phyloP scores from a whole-genome alignment of 2,888 invertebrate species.

The Icerya purchasi region DNA sequence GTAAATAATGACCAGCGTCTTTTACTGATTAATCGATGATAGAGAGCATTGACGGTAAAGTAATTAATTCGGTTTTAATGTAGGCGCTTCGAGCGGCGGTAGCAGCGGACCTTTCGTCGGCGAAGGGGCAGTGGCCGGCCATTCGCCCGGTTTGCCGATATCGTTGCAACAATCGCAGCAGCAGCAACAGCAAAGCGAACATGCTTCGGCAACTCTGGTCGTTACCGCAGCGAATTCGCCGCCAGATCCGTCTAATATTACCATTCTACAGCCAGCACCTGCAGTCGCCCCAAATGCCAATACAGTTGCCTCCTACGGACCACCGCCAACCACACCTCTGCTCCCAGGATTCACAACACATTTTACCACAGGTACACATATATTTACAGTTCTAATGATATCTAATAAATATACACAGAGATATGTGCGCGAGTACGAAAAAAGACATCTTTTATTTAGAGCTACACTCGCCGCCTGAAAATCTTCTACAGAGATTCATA shows the following conservation, averaged over 20 bases:
- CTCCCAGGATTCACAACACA: constrained; percentile 22
- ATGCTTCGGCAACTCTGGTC: constrained; percentile 28
- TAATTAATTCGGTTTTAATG: too few species aligned
- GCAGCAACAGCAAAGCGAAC: constrained; percentile 8
- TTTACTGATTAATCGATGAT: too few species aligned
- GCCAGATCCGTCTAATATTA: constrained; percentile 28
- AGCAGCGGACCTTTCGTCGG: constrained; percentile 21
- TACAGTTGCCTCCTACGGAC: constrained; percentile 17
- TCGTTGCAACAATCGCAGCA: constrained; percentile 1
- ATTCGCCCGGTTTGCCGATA: constrained; percentile 9
- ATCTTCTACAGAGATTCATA: neutral
- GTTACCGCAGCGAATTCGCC: constrained; percentile 23
- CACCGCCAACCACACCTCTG: constrained; percentile 19
- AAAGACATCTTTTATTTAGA: too few species aligned
- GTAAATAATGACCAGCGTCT: neutral
- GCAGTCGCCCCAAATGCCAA: constrained; percentile 21
- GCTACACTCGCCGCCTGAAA: neutral
- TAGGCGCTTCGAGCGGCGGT: constrained; percentile 17
- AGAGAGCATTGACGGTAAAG: too few species aligned
- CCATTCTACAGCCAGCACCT: constrained; percentile 28
- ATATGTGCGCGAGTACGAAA: too few species aligned
- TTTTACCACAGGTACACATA: constrained; percentile 21
- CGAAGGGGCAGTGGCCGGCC: constrained; percentile 23
- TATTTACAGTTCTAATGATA: too few species aligned
- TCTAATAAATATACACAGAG: neutral